phyloP scores from a whole-genome alignment of 2,888 invertebrate genomes.

The Cyrtodaria siliqua region DNA sequence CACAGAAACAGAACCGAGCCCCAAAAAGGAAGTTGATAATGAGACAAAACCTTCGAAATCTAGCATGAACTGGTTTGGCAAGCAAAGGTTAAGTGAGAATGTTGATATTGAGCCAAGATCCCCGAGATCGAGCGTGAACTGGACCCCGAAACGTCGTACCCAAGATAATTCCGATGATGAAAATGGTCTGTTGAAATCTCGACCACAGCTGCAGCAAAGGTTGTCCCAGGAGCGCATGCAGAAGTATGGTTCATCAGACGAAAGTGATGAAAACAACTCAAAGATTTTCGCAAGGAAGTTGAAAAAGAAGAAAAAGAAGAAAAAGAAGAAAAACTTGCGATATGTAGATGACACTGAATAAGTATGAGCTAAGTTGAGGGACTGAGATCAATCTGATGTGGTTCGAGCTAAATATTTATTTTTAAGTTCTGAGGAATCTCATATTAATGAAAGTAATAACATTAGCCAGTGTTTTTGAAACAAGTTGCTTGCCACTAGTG shows the following conservation, averaged over 20 bases:
- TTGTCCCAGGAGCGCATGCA: neutral
- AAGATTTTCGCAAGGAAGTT: neutral
- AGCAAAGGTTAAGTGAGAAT: neutral
- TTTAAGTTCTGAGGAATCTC: too few species aligned
- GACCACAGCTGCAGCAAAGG: neutral
- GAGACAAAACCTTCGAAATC: neutral
- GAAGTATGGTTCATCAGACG: neutral
- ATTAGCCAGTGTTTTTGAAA: too few species aligned
- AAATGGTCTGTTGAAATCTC: neutral
- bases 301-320: neutral
- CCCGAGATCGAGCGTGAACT: neutral
- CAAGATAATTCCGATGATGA: neutral
- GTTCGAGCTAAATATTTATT: too few species aligned
- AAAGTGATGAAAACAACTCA: constrained; percentile 6
- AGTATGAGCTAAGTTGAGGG: too few species aligned
- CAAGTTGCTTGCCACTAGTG: too few species aligned
- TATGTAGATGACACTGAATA: constrained; percentile 5
- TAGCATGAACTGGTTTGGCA: neutral
- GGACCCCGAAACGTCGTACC: neutral
- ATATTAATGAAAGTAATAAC: too few species aligned
- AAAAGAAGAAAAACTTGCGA: neutral
- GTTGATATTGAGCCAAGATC: neutral
- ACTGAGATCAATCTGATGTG: too few species aligned
- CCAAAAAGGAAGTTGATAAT: neutral
- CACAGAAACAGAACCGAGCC: neutral